Evolutionary conservation across 2,888 invertebrate genomes (phyloP).

Genomic region (Acanthosepion lycidas): DNA sequence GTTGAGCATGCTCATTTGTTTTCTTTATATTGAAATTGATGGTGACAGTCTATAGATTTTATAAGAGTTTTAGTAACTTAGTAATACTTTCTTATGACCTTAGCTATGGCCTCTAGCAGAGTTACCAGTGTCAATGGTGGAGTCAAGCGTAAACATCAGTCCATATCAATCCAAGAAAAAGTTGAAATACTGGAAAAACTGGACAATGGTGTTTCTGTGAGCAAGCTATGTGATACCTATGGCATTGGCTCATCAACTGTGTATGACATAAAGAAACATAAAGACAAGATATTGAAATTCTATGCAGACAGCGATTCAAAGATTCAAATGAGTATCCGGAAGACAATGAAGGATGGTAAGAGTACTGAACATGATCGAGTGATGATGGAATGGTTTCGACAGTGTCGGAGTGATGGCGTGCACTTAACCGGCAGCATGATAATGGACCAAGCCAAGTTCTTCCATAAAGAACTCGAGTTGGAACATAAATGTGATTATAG

Average conservation of each 20-base stretch:
- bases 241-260: conserved; percentile 1
- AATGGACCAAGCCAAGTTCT: background rate
- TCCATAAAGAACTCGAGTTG: conserved; percentile 14
- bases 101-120: background rate
- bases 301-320: conserved; percentile 23
- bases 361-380: background rate
- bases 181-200: conserved; percentile 24
- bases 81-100: no score
- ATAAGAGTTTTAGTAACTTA: no score
- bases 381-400: conserved; percentile 16
- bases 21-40: background rate
- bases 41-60: no score
- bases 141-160: background rate
- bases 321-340: background rate
- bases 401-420: background rate
- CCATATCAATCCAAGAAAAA: conserved; percentile 33
- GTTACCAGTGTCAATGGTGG: no score
- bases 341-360: conserved; percentile 35
- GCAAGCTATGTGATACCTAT: background rate
- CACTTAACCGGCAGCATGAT: background rate
- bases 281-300: conserved; percentile 41
- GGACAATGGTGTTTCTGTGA: background rate
- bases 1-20: background rate
- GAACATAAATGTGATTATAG: conserved; percentile 20
- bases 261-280: conserved; percentile 13